A percentile compares a stretch with the other conserved stretches of the same genome.
These are phyloP conservation scores for Chelonus insularis DNA, from an alignment of 1,140 invertebrate genomes.

Conservation along the genomic window DNA sequence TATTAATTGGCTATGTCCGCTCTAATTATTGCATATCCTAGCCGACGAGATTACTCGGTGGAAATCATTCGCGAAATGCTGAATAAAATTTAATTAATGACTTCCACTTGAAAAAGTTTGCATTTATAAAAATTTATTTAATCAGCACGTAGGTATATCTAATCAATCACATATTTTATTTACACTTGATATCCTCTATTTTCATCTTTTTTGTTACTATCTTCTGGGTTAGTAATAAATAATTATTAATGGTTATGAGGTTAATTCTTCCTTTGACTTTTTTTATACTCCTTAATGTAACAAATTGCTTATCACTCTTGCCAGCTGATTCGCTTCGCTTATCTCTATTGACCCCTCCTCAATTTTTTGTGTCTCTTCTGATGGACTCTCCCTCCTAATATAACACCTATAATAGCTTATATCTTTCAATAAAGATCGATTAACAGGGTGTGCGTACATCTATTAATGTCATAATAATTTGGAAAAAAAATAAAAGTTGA, in stretches of 20 bases:
- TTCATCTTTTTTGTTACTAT: too few species aligned
- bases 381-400: constrained; percentile 2
- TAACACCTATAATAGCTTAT: not conserved
- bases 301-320: constrained; percentile 57
- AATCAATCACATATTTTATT: too few species aligned
- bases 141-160: too few species aligned
- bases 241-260: too few species aligned
- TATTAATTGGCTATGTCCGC: constrained; percentile 28
- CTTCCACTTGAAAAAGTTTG: too few species aligned
- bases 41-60: constrained; percentile 10
- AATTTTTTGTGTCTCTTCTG: constrained; percentile 35
- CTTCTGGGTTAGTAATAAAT: too few species aligned
- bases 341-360: constrained; percentile 44
- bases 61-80: not conserved
- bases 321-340: constrained; percentile 41
- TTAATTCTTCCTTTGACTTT: constrained; percentile 14
- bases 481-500: too few species aligned
- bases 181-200: too few species aligned
- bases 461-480: too few species aligned
- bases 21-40: constrained; percentile 28
- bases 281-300: constrained; percentile 39
- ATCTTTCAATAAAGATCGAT: constrained; percentile 11
- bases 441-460: not conserved
- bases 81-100: not conserved
- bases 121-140: too few species aligned